Conservation (phyloP, 2,888 invertebrate genomes). For the Cheilosia soror region DNA sequence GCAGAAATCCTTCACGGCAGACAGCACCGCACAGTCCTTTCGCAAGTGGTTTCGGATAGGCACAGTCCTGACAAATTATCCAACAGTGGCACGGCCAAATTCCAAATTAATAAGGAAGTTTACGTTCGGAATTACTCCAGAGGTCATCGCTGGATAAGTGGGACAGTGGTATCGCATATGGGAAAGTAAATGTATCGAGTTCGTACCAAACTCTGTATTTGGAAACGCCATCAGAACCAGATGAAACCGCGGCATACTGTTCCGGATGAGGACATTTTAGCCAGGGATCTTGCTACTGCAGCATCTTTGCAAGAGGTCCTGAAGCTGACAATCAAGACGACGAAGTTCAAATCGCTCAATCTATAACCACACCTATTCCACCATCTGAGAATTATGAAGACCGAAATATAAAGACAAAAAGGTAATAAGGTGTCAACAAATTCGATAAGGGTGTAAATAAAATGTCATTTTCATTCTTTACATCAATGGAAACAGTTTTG, state of each 20-base stretch:
- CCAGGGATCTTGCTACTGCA: not conserved
- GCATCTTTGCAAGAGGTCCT: too few relatives aligned
- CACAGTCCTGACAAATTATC: not conserved
- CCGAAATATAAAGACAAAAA: too few relatives aligned
- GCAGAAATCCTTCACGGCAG: slow-evolving; percentile 4
- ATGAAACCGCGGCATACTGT: not conserved
- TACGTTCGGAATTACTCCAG: not conserved
- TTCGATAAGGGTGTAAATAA: too few relatives aligned
- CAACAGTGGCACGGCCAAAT: not conserved
- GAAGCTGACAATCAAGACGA: not conserved
- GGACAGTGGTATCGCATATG: not conserved
- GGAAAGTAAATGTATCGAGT: not conserved
- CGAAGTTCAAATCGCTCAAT: not conserved
- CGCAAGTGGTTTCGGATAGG: not conserved
- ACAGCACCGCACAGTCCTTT: not conserved
- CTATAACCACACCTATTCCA: too few relatives aligned
- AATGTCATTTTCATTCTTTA: too few relatives aligned
- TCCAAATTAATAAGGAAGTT: not conserved
- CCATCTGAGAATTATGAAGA: too few relatives aligned
- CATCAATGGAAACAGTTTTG: too few relatives aligned
- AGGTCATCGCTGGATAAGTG: not conserved
- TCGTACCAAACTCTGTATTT: not conserved
- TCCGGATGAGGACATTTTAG: not conserved
- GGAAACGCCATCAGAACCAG: not conserved
- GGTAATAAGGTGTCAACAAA: too few relatives aligned